Conservation (phyloP, 1,140 invertebrate genomes). For the Calliphora vicina region DNA sequence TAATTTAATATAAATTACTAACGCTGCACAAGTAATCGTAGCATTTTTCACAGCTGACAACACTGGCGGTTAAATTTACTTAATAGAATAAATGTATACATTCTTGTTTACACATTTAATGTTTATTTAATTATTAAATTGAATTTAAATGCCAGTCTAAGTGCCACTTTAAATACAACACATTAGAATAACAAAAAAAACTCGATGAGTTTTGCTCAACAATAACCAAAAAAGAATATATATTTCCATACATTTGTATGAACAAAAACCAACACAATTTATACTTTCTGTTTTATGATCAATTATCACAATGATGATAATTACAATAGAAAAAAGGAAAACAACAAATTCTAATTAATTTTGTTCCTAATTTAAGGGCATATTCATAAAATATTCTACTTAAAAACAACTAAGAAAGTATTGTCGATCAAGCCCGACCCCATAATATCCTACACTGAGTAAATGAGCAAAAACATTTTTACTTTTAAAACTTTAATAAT, state of each 20-base stretch:
- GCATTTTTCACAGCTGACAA: background rate
- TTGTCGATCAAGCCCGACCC: no score
- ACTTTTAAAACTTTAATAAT: no score
- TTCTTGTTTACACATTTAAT: background rate
- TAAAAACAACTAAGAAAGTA: no score
- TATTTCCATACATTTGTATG: no score
- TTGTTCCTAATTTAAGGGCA: slow-evolving; percentile 13
- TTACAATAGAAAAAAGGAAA: background rate
- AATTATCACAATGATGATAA: background rate
- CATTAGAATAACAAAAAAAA: background rate
- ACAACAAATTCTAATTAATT: background rate
- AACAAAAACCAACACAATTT: background rate
- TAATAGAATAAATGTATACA: background rate
- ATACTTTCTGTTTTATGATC: background rate
- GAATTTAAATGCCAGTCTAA: background rate
- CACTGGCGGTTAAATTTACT: background rate
- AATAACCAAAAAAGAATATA: background rate
- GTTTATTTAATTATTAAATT: background rate
- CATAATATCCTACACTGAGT: no score
- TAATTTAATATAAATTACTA: no score
- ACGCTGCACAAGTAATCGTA: no score
- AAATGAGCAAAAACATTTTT: no score
- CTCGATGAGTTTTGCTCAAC: background rate
- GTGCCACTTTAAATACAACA: background rate
- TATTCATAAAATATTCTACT: background rate